Evolutionary conservation across 2,888 invertebrate genomes (phyloP).

Genomic region (Altica lythri): DNA sequence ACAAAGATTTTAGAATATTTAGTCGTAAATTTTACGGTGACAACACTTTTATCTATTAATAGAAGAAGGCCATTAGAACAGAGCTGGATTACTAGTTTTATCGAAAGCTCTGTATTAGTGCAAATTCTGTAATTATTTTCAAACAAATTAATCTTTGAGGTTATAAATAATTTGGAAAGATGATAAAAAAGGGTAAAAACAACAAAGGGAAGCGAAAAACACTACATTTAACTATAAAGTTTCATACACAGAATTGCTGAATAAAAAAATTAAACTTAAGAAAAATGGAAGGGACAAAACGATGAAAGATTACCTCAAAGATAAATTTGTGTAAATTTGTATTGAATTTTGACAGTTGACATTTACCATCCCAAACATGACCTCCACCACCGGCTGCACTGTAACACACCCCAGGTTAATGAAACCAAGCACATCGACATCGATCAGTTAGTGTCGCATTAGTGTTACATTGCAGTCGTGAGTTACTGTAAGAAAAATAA

Average conservation of each 20-base stretch:
- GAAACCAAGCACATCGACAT: slow-evolving; percentile 58
- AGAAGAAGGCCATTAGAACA: slow-evolving; percentile 15
- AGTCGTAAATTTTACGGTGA: slow-evolving; percentile 17
- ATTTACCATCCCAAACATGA: slow-evolving; percentile 41
- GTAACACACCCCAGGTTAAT: slow-evolving; percentile 55
- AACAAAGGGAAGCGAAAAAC: too few species aligned
- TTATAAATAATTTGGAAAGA: too few species aligned
- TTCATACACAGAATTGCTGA: too few species aligned
- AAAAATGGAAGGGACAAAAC: too few species aligned
- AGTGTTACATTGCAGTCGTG: slow-evolving; percentile 60
- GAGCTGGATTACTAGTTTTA: slow-evolving; percentile 13
- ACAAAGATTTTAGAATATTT: slow-evolving; percentile 20
- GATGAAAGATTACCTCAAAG: too few species aligned
- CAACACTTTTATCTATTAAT: slow-evolving; percentile 22
- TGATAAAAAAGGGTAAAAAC: too few species aligned
- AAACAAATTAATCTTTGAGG: too few species aligned
- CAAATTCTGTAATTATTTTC: too few species aligned
- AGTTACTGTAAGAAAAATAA: slow-evolving; percentile 54
- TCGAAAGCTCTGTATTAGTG: too few species aligned
- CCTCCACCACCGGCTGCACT: slow-evolving; percentile 57
- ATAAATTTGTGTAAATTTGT: not conserved
- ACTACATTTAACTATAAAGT: too few species aligned
- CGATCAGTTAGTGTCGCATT: slow-evolving; percentile 56
- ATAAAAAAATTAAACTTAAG: too few species aligned
- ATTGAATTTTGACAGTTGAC: not conserved